Base-by-base conservation (phyloP, 1,140 invertebrate species). In the Grapholita molesta region DNA sequence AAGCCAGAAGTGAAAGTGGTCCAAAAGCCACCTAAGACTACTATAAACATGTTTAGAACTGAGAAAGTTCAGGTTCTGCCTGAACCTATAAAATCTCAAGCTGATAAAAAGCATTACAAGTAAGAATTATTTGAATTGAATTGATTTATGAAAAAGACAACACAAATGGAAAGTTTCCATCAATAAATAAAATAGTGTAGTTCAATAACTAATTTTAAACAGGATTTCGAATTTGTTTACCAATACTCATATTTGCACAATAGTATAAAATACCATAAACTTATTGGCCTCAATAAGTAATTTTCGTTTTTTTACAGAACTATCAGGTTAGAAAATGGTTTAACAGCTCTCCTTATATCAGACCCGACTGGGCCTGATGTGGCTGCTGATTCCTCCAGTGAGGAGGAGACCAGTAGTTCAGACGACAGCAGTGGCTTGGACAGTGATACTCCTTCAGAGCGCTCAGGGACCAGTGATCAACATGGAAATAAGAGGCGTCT, bases 331-430 rank as follows among this genome's bases (percentile, higher is more conserved):
- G 78, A 90, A 67, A 96, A 96, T 93, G 95, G 95, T 4, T 84
- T 96, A 67, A 95, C 91, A 64, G 95, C 94, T 1, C 84, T 96
- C 18, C 82, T 96, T 9, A 94, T 96, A 74, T 94, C 95, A 12
- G 95, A 96, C 68, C 83, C 89, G 5, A 85, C 78, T 67, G 74
- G 74, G 23, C 72, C 75, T 35, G 65, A 76, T 53, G 48, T 72
- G 25, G 70, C 57, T 23, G 80, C 85, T 48, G 84, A 83, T 0
- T 75, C 74, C 64, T 86, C 82, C 11, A 87, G 84, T 71, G 82
- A 91, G 66, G 89, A 83, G 11, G 84, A 87, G 64, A 82, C 78
- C 5, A 92, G 91, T 42, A 83, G 86, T 15, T 75, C 79, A 1
- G 87, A 89, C 7, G 90, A 92, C 42, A 83, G 78, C 65, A 77